Evolutionary conservation across 2,888 invertebrate species (phyloP), one percentile per base, ranked within the genome.

Genomic region (Rhamnusium bicolor): DNA sequence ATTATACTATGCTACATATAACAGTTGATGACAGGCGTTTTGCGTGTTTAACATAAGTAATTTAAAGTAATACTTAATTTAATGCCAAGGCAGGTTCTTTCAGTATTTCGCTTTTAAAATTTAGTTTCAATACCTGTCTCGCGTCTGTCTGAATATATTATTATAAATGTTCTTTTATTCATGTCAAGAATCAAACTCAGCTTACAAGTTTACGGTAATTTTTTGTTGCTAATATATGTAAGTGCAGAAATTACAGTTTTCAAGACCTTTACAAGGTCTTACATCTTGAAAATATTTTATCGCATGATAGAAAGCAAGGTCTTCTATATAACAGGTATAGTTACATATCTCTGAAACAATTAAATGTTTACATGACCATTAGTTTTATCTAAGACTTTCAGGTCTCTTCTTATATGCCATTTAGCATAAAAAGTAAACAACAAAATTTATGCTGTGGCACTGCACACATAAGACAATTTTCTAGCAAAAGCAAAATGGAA

Each of bases 71-170:
- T 47, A 58, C 56, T 62, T 27, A n/a, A 49, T 69, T 29, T 60
- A 51, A 29, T 18, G 21, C n/a, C 47, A 49, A 69, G 16, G 7
- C 29, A 60, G 46, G 58, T 69, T 53, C 14, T 19, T 51, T 12
- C 18, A 53, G 14, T 21, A 61, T 69, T 69, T 51, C 24, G 29
- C 60, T 16, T 27, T n/a, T 49, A 16, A 53, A 27, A 61, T 69
- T 69, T 61, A 61, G 61, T 69, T 61, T 40, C 69, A 62, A 69
- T 69, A 27, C 62, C 24, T 29, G 51, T 69, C 62, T 51, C 10
- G 18, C 49, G 16, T 62, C 29, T 61, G 32, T 32, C 51, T 62
- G 61, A 8, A 47, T 60, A 62, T 4, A 51, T 61, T 32, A 46
- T 56, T 40, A 29, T 49, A 29, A 16, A 21, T 46, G 46, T 60